Evolutionary conservation across 2,113 vertebrate species (phyloP), one percentile per base, ranked within the genome.

Genomic region (Bos indicus): DNA sequence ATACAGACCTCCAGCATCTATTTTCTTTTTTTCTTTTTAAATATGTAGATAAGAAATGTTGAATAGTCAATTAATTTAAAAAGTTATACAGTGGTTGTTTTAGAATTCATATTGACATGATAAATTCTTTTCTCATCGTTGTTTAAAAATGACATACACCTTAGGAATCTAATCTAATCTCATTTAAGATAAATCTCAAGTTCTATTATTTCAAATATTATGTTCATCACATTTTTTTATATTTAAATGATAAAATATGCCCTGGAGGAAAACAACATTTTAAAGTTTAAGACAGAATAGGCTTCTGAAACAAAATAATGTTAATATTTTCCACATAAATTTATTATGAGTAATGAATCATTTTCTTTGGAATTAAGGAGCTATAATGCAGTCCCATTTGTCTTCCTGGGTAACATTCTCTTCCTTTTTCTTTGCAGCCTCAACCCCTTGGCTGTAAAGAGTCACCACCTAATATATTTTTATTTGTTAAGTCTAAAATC

Each of bases 311-410:
- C 57, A 92, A 60, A 95, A 77, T 89, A 93, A 97, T 87, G 67
- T 96, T 98, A 97, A 94, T 98, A 96, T 97, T 97, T 97, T 95
- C 28, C 33, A 90, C 54, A 96, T 97, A 97, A 97, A 98, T 97
- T 94, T 98, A 92, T 98, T 96, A 96, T 96, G 92, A 97, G 97
- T 91, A 97, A 97, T 97, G 88, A 97, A 94, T 98, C 88, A 94
- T 96, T 98, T 96, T 97, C 90, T 92, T 93, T 86, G 43, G 59
- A 97, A 97, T 96, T 98, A 98, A 98, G 90, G 81, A 95, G 85
- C 54, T 95, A 56, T 90, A 96, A 84, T 83, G 56, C 56, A 81
- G 83, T 33, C 90, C 51, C 48, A 96, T 97, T 97, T 95, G 62
- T 98, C 97, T 96, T 98, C 62, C 74, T 83, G 82, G 85, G 46